Percentiles rank a stretch among this genome's conserved stretches.
phyloP scores from a whole-genome alignment of 2,888 invertebrate genomes.

The Venusia cambrica region DNA sequence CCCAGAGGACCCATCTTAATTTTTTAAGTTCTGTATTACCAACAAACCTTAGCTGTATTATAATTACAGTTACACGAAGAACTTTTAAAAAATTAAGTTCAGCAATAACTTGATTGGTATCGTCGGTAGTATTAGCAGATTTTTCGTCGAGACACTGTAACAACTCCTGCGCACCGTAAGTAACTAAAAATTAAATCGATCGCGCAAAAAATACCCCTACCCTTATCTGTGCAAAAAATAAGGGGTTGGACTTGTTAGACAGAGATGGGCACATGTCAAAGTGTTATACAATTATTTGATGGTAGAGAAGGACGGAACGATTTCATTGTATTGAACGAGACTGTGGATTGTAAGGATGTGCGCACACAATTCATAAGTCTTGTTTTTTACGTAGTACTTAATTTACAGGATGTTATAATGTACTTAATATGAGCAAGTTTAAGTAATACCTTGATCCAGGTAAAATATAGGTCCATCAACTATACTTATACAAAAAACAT shows the following conservation, averaged over 20 bases:
- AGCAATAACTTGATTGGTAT: too few species aligned
- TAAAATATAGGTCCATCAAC: too few species aligned
- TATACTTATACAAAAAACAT: too few species aligned
- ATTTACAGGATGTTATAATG: too few species aligned
- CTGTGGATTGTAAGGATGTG: slow-evolving; percentile 10
- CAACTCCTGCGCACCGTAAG: slow-evolving; percentile 26
- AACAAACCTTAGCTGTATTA: too few species aligned
- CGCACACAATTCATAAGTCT: slow-evolving; percentile 8
- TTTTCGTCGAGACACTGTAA: neutral
- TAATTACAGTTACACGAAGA: neutral
- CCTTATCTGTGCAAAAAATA: slow-evolving; percentile 8
- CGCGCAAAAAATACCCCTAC: slow-evolving; percentile 31
- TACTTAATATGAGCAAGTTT: too few species aligned
- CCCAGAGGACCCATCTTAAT: too few species aligned
- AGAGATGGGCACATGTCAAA: slow-evolving; percentile 12
- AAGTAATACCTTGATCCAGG: too few species aligned
- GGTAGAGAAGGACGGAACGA: slow-evolving; percentile 16
- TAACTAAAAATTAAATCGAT: slow-evolving; percentile 22
- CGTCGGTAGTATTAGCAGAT: too few species aligned
- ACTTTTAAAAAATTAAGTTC: slow-evolving; percentile 1
- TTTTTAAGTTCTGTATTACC: too few species aligned
- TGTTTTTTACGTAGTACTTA: too few species aligned
- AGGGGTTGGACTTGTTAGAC: slow-evolving; percentile 26
- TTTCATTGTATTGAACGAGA: slow-evolving; percentile 14
- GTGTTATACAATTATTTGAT: neutral